Base-by-base conservation (phyloP, 2,113 vertebrate genomes). In the Plecturocebus donacophilus region DNA sequence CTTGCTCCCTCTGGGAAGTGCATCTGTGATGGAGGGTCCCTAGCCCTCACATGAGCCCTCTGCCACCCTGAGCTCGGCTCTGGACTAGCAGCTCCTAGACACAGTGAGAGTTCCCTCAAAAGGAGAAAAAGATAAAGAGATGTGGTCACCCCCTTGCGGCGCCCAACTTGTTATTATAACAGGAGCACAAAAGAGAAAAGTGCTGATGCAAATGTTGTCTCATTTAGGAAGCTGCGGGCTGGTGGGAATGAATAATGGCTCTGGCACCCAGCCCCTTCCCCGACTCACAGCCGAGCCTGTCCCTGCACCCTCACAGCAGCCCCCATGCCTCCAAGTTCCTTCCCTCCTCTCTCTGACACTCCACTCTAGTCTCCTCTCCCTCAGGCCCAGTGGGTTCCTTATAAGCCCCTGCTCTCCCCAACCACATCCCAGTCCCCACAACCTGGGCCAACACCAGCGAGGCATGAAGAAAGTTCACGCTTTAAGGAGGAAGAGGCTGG, bases 121-220 rank as follows among this genome's bases (percentile, higher is more conserved):
- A 6, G 49, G 58, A 91, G 80, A 80, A 82, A 87, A 83, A 70
- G 76, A 86, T 40, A 77, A 94, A 52, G 90, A 95, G 89, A 91
- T 38, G 40, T 40, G 73, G 75, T 68, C n/a, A 52, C 68, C 35
- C 52, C 45, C 75, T 54, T 91, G 82, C 27, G 27, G 92, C 93
- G 61, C 56, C 47, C 21, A 84, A 27, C 77, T 90, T 81, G 49
- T 71, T 90, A 76, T 91, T 95, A 84, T 91, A 86, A 73, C 77
- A 89, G 49, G 73, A 82, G 49, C n/a, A 30, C 0, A 9, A n/a
- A 75, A 79, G 64, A 68, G 38, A 68, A 87, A 92, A 20, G 86
- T 81, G 88, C 83, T n/a, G 92, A 56, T 58, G 68, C 47, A 81
- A 89, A 71, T 70, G 89, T 76, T 52, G 90, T 80, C 70, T 94